phyloP scores from a whole-genome alignment of 1,140 invertebrate genomes.

The Frieseomelitta varia region DNA sequence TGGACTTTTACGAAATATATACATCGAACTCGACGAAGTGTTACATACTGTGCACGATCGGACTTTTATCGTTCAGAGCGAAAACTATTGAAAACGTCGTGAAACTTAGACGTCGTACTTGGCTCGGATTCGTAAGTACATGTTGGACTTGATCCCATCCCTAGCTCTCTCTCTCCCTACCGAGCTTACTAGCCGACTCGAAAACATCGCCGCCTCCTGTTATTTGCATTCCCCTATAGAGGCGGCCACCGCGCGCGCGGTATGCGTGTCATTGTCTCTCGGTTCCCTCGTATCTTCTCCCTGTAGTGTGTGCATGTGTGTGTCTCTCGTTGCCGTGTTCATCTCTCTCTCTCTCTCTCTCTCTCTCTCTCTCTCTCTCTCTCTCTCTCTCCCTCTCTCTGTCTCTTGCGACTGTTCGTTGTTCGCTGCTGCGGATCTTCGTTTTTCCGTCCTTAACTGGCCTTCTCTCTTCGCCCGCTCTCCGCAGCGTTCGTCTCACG shows the following conservation, averaged over 20 bases:
- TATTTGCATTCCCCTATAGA: slow-evolving; percentile 80
- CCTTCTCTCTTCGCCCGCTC: slow-evolving; percentile 10
- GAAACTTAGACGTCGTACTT: too few relatives aligned
- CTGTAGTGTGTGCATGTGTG: neutral
- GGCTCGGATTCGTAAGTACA: too few relatives aligned
- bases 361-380: too few relatives aligned
- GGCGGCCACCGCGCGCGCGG: slow-evolving; percentile 49
- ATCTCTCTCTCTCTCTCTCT: neutral
- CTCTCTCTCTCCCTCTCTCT: too few relatives aligned
- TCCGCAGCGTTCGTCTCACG: neutral
- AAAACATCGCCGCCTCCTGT: slow-evolving; percentile 81
- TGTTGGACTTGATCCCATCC: too few relatives aligned
- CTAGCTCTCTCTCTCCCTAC: slow-evolving; percentile 52
- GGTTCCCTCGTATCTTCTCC: slow-evolving; percentile 36
- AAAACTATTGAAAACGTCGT: too few relatives aligned
- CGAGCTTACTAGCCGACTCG: slow-evolving; percentile 79
- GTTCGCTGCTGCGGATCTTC: neutral
- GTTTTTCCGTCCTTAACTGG: slow-evolving; percentile 50
- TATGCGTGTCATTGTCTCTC: slow-evolving; percentile 75
- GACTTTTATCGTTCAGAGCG: too few relatives aligned
- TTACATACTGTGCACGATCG: too few relatives aligned
- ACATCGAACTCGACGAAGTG: too few relatives aligned
- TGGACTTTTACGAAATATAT: too few relatives aligned
- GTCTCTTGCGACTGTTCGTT: too few relatives aligned
- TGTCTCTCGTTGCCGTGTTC: neutral